phyloP scores from a whole-genome alignment of 2,888 invertebrate species.

The Machimus rusticus region DNA sequence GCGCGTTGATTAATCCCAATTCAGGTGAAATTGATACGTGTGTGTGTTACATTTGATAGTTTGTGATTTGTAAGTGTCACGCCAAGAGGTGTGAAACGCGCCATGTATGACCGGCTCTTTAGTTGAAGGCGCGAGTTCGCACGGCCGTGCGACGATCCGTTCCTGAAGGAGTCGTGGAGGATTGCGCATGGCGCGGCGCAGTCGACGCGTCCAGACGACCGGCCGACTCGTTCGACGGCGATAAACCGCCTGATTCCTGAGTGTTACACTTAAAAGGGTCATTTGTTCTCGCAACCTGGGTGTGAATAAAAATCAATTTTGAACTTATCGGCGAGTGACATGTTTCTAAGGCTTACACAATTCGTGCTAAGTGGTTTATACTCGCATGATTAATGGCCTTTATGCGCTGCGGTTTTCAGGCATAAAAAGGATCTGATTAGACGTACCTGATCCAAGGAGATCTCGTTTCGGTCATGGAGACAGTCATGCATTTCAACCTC shows the following conservation, averaged over 20 bases:
- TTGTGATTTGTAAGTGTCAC: constrained; percentile 48
- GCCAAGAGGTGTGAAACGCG: constrained; percentile 14
- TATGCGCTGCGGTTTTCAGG: background rate
- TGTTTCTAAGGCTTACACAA: constrained; percentile 7
- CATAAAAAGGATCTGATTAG: background rate
- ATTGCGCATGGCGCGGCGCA: background rate
- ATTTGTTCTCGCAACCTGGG: constrained; percentile 46
- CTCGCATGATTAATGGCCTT: constrained; percentile 10
- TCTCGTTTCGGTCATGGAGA: background rate
- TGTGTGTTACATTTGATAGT: constrained; percentile 46
- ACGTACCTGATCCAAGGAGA: background rate
- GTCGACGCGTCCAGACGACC: background rate
- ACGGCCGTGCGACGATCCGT: background rate
- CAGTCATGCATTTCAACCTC: background rate
- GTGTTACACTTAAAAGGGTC: constrained; percentile 49
- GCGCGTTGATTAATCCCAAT: constrained; percentile 42
- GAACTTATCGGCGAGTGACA: constrained; percentile 15
- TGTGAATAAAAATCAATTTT: constrained; percentile 39
- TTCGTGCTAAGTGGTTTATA: constrained; percentile 22
- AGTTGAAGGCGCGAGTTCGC: background rate
- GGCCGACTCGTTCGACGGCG: background rate
- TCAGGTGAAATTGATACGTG: constrained; percentile 44
- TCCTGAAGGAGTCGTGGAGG: background rate
- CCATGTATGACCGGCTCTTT: constrained; percentile 11
- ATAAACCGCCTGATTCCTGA: constrained; percentile 37